phyloP scores from a whole-genome alignment of 2,888 invertebrate species.

The Geotrupes spiniger region DNA sequence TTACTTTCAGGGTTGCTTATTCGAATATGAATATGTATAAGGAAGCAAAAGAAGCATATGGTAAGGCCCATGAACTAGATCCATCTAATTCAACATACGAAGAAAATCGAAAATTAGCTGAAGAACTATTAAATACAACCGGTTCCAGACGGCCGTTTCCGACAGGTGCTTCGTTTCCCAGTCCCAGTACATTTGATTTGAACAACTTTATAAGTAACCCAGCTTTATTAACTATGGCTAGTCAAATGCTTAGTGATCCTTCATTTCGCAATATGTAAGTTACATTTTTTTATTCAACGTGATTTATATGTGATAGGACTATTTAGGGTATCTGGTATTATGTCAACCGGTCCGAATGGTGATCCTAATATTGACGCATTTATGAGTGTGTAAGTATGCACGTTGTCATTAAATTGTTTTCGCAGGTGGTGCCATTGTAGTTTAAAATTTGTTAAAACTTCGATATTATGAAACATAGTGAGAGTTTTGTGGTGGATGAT shows the following conservation, averaged over 20 bases:
- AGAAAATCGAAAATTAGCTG: constrained; percentile 80
- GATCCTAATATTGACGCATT: constrained; percentile 42
- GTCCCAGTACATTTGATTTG: constrained; percentile 51
- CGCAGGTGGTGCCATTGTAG: too few species aligned
- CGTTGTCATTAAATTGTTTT: too few species aligned
- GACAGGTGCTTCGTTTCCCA: not conserved
- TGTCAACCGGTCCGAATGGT: constrained; percentile 38
- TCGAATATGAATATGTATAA: constrained; percentile 78
- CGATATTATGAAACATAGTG: too few species aligned
- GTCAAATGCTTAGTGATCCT: constrained; percentile 81
- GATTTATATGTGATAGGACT: constrained; percentile 7
- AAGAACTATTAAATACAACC: constrained; percentile 54
- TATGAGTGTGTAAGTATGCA: constrained; percentile 40
- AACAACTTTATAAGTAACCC: constrained; percentile 75
- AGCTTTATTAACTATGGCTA: constrained; percentile 78
- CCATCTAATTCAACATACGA: constrained; percentile 89
- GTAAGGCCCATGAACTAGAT: constrained; percentile 84
- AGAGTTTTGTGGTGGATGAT: too few species aligned
- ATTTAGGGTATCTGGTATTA: constrained; percentile 45
- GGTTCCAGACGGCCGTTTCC: not conserved
- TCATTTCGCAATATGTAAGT: constrained; percentile 70
- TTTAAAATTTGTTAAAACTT: too few species aligned
- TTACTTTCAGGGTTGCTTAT: constrained; percentile 65
- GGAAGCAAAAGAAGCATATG: constrained; percentile 83
- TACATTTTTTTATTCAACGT: constrained; percentile 1